These are phyloP conservation scores for Drosophila simulans DNA, from an alignment of 1,140 invertebrate genomes.

Conservation along the genomic window DNA sequence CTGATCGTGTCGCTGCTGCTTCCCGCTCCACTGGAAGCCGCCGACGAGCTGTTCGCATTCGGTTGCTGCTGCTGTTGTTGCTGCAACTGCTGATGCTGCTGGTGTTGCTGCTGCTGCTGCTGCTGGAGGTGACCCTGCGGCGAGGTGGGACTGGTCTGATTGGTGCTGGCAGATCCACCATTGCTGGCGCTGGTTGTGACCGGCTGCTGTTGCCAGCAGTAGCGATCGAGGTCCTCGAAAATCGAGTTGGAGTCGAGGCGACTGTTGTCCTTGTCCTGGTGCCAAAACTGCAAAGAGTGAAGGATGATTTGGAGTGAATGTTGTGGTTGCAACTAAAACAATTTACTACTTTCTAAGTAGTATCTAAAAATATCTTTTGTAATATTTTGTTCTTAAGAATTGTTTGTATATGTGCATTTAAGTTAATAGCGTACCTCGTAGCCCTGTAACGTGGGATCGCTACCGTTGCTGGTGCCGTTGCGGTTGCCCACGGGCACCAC, in stretches of 20 bases:
- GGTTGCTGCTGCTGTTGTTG: constrained; percentile 59
- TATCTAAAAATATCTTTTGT: neutral
- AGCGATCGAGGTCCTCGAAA: constrained; percentile 92
- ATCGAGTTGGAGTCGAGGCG: constrained; percentile 88
- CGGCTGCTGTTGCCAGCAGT: constrained; percentile 89
- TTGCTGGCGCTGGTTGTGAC: constrained; percentile 84
- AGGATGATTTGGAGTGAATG: neutral
- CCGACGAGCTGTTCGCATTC: constrained; percentile 67
- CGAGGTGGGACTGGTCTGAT: constrained; percentile 62
- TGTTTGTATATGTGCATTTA: neutral
- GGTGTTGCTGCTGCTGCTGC: constrained; percentile 39
- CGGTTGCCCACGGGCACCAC: constrained; percentile 67
- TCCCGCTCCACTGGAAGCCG: constrained; percentile 57
- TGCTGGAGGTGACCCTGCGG: constrained; percentile 66
- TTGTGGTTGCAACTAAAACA: too few species aligned
- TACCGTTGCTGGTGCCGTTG: constrained; percentile 68
- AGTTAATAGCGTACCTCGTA: constrained; percentile 66
- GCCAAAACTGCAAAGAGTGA: constrained; percentile 87
- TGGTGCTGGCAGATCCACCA: constrained; percentile 77
- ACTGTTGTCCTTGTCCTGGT: constrained; percentile 88
- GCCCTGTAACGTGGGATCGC: constrained; percentile 81
- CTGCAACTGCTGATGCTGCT: constrained; percentile 59
- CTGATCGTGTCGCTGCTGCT: constrained; percentile 73
- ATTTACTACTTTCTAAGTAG: too few species aligned
- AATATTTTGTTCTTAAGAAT: neutral